A percentile compares a stretch with the other conserved stretches of the same genome.
Evolutionary conservation across 1,140 invertebrate species (phyloP).

Genomic region (Macrocentrus cingulum): DNA sequence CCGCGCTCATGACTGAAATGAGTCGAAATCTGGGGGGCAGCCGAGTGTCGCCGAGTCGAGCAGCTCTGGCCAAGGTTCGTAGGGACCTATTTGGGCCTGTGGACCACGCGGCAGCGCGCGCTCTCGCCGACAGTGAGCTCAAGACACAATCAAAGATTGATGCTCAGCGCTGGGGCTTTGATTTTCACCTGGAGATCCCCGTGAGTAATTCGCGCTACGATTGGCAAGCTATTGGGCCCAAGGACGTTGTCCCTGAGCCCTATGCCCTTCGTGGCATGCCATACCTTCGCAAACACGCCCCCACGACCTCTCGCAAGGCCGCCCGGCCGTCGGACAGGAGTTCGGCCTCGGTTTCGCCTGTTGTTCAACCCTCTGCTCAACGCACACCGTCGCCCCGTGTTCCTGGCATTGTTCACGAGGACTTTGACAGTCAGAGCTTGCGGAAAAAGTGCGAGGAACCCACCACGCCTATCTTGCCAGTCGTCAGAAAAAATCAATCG

Average conservation of each 20-base stretch:
- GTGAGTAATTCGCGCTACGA: constrained; percentile 47
- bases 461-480: constrained; percentile 40
- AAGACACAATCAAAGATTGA: constrained; percentile 51
- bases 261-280: constrained; percentile 55
- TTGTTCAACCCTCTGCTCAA: constrained; percentile 3
- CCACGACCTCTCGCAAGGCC: constrained; percentile 36
- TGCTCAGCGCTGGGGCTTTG: constrained; percentile 58
- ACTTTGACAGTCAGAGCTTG: constrained; percentile 21
- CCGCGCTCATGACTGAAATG: constrained; percentile 57
- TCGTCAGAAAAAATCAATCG: constrained; percentile 49
- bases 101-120: constrained; percentile 57
- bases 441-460: constrained; percentile 36
- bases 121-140: constrained; percentile 54
- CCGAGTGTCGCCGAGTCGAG: constrained; percentile 45
- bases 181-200: constrained; percentile 54
- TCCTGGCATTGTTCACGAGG: constrained; percentile 42
- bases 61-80: constrained; percentile 51
- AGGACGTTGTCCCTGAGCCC: constrained; percentile 52
- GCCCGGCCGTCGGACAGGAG: constrained; percentile 10
- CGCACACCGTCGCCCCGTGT: no score
- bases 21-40: constrained; percentile 41
- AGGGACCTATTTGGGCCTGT: constrained; percentile 61
- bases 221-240: constrained; percentile 46
- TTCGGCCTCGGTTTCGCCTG: constrained; percentile 25
- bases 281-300: constrained; percentile 47